phyloP scores from a whole-genome alignment of 2,888 invertebrate species.

The Nephrotoma appendiculata region DNA sequence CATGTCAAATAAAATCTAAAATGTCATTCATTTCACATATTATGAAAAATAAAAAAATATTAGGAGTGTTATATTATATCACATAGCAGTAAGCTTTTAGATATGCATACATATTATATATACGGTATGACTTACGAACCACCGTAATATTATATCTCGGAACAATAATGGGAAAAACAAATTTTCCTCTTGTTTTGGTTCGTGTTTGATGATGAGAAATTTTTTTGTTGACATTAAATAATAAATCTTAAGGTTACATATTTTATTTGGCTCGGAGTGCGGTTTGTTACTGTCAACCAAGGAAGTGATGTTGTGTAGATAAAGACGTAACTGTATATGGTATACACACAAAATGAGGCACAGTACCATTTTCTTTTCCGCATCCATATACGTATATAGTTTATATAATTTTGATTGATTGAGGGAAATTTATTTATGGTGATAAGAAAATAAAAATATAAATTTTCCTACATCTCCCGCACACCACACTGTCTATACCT shows the following conservation, averaged over 20 bases:
- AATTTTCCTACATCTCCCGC: background rate
- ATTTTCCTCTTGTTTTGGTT: background rate
- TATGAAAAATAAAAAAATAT: background rate
- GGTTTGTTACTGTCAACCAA: background rate
- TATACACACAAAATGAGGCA: background rate
- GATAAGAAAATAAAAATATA: background rate
- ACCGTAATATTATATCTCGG: background rate
- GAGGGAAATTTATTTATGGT: background rate
- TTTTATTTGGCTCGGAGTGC: background rate
- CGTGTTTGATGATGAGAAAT: background rate
- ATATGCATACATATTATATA: background rate
- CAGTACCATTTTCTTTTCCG: background rate
- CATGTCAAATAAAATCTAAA: background rate
- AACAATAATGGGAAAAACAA: background rate
- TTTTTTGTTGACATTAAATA: background rate
- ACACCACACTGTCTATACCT: no score
- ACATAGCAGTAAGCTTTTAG: background rate
- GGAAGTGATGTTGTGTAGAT: background rate
- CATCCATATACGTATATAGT: background rate
- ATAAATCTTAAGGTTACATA: background rate
- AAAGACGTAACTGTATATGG: background rate
- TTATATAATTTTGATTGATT: background rate
- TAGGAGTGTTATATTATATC: background rate
- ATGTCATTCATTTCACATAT: background rate
- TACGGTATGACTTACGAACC: background rate